A percentile compares a stretch with the other conserved stretches of the same genome.
phyloP scores from a whole-genome alignment of 2,797 vertebrate genomes.

The Hemitrygon akajei region DNA sequence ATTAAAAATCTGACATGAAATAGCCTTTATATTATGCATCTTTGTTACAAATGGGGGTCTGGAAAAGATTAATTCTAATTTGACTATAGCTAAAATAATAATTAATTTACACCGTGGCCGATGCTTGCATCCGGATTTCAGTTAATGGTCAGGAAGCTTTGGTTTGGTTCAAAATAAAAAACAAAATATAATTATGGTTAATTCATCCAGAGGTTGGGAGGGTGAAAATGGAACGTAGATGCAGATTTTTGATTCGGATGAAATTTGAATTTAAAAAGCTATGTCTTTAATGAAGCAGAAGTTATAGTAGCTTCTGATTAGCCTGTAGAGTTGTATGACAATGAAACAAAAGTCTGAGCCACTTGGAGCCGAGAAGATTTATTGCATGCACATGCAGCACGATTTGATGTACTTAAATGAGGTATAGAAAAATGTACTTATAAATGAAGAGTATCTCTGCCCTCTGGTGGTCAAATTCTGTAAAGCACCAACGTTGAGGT shows the following conservation, averaged over 20 bases:
- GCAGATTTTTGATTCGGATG: background rate
- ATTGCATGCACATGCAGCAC: background rate
- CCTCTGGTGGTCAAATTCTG: constrained; percentile 2
- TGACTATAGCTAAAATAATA: background rate
- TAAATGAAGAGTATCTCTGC: background rate
- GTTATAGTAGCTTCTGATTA: background rate
- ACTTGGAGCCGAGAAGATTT: background rate
- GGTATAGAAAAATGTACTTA: no score
- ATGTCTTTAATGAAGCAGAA: no score
- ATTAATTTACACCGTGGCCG: background rate
- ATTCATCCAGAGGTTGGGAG: background rate
- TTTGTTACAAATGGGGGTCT: background rate
- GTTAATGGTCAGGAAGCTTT: background rate
- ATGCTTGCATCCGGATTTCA: background rate
- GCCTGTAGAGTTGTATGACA: background rate
- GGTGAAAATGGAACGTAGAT: background rate
- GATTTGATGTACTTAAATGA: background rate
- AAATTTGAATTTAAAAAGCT: background rate
- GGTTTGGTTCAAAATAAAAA: background rate
- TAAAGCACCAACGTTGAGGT: background rate
- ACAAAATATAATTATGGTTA: background rate
- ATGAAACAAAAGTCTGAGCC: background rate
- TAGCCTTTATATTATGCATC: background rate
- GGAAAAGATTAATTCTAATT: background rate
- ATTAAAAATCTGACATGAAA: background rate